Conservation (phyloP, 1,140 invertebrate species). For the Macrostomum lignano region DNA sequence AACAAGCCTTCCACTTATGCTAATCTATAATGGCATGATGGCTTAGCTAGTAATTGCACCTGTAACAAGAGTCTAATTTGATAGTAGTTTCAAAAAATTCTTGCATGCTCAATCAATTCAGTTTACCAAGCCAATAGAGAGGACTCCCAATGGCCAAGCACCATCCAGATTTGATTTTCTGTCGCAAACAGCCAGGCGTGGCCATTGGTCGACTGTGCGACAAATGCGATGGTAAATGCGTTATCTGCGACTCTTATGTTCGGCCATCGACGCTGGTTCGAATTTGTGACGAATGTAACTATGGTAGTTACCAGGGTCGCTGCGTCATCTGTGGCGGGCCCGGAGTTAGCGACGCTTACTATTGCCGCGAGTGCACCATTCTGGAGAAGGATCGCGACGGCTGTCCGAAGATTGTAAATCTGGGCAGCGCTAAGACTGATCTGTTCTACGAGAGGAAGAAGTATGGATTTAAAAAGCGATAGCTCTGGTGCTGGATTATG, state of each 20-base stretch:
- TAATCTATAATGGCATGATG: no score
- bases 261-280: constrained; percentile 80
- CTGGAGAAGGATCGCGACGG: constrained; percentile 98
- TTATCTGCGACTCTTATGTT: constrained; percentile 96
- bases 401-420: constrained; percentile 96
- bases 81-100: no score
- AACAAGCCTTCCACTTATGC: no score
- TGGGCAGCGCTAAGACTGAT: constrained; percentile 95
- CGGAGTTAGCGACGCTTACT: constrained; percentile 93
- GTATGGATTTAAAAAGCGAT: constrained; percentile 87
- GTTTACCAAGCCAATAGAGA: no score
- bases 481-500: no score
- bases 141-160: constrained; percentile 98
- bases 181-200: constrained; percentile 89
- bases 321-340: constrained; percentile 98
- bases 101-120: no score
- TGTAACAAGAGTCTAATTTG: no score
- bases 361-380: constrained; percentile 97
- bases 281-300: constrained; percentile 98
- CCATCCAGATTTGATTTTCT: constrained; percentile 99
- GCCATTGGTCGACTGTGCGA: constrained; percentile 88
- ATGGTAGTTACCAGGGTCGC: constrained; percentile 78
- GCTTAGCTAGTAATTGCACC: no score
- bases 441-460: constrained; percentile 97
- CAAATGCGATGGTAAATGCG: constrained; percentile 92